Evolutionary conservation across 2,888 invertebrate genomes (phyloP), one percentile per base, ranked within the genome.

Genomic region (Argynnis bischoffii): DNA sequence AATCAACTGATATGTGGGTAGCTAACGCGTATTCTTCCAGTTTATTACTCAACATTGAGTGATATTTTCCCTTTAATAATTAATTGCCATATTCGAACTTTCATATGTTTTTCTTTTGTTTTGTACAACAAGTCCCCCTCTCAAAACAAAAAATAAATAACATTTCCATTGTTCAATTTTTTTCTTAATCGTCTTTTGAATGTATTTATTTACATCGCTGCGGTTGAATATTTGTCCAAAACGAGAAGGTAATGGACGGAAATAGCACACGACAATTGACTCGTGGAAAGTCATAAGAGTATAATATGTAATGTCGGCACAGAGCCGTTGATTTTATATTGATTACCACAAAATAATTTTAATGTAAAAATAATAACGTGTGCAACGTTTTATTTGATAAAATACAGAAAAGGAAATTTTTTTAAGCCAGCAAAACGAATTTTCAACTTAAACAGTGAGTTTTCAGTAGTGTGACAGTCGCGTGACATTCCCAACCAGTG

Each of bases 401-500:
- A 41, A 41, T 41, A 11, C 46, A 14, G 1, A 47, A 47, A 48
- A 47, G 18, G 47, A 47, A 57, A 47, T 47, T 57, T 47, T 50
- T 51, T n/a, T 0, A 51, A 8, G 6, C 13, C 60, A 11, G 13
- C 26, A 51, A 16, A 35, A 18, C 26, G 50, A 51, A 51, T 16
- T 15, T 14, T 51, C 18, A 51, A 61, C 35, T 61, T 61, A 61
- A 51, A 31, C 56, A 61, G 46, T 55, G 54, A 41, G 63, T 64
- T 57, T 47, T 55, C 56, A 56, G 53, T 21, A 57, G 51, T 59
- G 76, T 73, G 77, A 73, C 76, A 78, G 77, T 82, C 83, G 84
- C 90, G 90, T 92, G 92, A 88, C 89, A 89, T 89, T 85, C 82
- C 75, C 84, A 79, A 79, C 81, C 75, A 79, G 80, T 80, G 89